A percentile compares a stretch with the other conserved stretches of the same genome.
Evolutionary conservation across 2,113 vertebrate species (phyloP).

Genomic region (Hemiscyllium ocellatum): DNA sequence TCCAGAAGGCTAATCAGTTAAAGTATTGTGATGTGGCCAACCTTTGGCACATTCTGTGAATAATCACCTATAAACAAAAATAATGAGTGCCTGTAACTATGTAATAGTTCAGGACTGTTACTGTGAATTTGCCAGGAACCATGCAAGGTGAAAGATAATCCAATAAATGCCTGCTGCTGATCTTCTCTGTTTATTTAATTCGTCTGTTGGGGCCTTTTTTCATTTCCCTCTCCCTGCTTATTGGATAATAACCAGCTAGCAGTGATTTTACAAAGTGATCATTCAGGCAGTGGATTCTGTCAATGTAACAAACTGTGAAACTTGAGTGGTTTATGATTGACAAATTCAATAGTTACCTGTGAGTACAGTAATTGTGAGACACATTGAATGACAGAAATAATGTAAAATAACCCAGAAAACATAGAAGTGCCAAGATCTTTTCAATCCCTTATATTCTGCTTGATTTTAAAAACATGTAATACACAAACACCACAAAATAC

Average conservation of each 20-base stretch:
- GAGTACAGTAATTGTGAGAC: not conserved
- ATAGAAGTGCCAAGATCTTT: not conserved
- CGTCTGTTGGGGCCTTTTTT: conserved; percentile 9
- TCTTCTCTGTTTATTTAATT: conserved; percentile 32
- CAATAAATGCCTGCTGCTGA: conserved; percentile 1
- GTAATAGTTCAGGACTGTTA: not conserved
- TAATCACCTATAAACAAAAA: not conserved
- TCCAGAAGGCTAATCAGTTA: not conserved
- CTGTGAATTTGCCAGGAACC: not conserved
- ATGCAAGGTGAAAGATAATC: conserved; percentile 23
- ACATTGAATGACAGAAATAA: not conserved
- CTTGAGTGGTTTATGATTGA: not conserved
- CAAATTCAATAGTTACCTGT: not conserved
- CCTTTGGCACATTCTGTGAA: conserved; percentile 7
- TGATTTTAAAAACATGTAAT: not conserved
- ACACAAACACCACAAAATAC: not conserved
- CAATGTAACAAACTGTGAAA: conserved; percentile 1
- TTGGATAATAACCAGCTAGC: conserved; percentile 14
- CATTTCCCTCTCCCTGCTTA: conserved; percentile 14
- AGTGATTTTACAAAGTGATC: conserved; percentile 15
- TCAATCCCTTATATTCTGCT: not conserved
- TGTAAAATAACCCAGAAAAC: not conserved
- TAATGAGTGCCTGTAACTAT: not conserved
- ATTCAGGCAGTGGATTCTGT: not conserved
- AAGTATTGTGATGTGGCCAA: not conserved